Percentiles rank a stretch among this genome's conserved stretches.
Evolutionary conservation across 2,113 vertebrate genomes (phyloP).

Genomic region (Notarius quadriscutis): DNA sequence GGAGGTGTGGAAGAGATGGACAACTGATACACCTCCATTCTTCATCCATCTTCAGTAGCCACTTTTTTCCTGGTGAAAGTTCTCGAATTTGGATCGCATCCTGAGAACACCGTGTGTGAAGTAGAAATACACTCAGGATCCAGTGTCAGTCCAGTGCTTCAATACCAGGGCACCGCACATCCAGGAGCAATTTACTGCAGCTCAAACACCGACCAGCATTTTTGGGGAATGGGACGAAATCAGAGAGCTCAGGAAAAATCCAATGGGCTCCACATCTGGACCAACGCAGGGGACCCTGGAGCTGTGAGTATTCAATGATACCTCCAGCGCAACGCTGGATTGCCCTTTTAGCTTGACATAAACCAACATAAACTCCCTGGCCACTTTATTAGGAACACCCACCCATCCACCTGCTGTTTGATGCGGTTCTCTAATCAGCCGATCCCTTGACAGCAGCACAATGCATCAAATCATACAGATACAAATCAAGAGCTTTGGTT

Average conservation of each 20-base stretch:
- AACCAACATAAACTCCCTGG: too few species aligned
- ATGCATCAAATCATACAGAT: too few species aligned
- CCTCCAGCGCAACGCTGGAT: not conserved
- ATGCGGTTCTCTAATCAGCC: too few species aligned
- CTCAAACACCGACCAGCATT: not conserved
- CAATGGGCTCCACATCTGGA: not conserved
- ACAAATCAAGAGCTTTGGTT: too few species aligned
- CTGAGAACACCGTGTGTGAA: not conserved
- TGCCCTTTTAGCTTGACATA: not conserved
- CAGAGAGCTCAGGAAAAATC: not conserved
- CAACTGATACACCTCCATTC: not conserved
- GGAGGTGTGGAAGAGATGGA: not conserved
- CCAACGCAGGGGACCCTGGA: not conserved
- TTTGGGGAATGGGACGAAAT: not conserved
- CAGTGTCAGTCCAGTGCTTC: not conserved
- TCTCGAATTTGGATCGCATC: not conserved
- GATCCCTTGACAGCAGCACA: too few species aligned
- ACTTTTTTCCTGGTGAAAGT: not conserved
- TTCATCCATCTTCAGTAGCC: not conserved
- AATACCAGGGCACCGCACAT: not conserved
- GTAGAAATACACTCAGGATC: not conserved
- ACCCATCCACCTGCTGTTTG: too few species aligned
- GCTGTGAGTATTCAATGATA: not conserved
- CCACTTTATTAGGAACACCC: too few species aligned
- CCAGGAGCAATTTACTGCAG: not conserved